Evolutionary conservation across 2,797 vertebrate genomes (phyloP).

Genomic region (Coreius guichenoti): DNA sequence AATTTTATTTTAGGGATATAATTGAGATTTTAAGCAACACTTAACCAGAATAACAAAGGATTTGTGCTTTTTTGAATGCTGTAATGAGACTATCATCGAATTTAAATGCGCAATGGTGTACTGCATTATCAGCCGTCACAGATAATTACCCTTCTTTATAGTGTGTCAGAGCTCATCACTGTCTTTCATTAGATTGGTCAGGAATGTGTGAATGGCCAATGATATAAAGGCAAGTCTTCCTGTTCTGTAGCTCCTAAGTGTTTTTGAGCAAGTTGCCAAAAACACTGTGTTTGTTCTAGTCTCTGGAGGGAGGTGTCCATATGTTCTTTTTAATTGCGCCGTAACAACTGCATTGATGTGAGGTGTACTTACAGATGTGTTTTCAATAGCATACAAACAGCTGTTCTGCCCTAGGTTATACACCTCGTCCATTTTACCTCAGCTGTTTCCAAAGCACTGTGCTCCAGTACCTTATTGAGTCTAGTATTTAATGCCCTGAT

Average conservation of each 20-base stretch:
- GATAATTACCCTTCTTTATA: slow-evolving; percentile 10
- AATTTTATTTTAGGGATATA: neutral
- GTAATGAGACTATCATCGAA: neutral
- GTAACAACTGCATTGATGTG: slow-evolving; percentile 25
- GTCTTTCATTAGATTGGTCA: slow-evolving; percentile 21
- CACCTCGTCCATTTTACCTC: slow-evolving; percentile 22
- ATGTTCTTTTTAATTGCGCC: slow-evolving; percentile 28
- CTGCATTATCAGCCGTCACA: slow-evolving; percentile 12
- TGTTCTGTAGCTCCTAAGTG: slow-evolving; percentile 3
- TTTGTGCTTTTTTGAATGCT: neutral
- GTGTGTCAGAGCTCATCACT: neutral
- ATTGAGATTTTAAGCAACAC: neutral
- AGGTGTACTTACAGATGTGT: slow-evolving; percentile 34
- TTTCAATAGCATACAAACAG: slow-evolving; percentile 8
- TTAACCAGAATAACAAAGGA: neutral
- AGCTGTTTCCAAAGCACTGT: slow-evolving; percentile 8
- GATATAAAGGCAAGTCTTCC: neutral
- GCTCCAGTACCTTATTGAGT: neutral
- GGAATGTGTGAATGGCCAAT: slow-evolving; percentile 16
- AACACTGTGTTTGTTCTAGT: neutral
- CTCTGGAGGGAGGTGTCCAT: slow-evolving; percentile 21
- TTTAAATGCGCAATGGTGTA: neutral
- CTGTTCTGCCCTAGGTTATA: slow-evolving; percentile 16
- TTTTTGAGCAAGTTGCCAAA: slow-evolving; percentile 19
- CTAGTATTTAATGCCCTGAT: slow-evolving; percentile 8